phyloP scores from a whole-genome alignment of 2,113 vertebrate species.

The Sorex araneus region DNA sequence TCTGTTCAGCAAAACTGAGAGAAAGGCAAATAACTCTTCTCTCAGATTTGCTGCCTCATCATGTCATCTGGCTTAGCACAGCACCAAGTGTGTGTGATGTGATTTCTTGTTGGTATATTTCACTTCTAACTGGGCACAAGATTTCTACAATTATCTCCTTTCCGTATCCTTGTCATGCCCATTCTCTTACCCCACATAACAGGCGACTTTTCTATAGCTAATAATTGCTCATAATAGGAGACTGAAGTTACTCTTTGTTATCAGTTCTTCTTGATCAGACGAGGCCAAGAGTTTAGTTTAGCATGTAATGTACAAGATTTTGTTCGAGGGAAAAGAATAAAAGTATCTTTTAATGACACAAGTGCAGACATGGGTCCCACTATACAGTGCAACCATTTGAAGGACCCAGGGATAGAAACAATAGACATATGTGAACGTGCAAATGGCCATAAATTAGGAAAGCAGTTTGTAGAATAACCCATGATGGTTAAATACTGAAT shows the following conservation, averaged over 20 bases:
- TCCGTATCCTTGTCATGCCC: not conserved
- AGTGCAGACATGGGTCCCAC: not conserved
- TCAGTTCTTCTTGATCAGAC: not conserved
- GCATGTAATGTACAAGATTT: not conserved
- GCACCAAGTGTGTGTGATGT: not conserved
- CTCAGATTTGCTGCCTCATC: not conserved
- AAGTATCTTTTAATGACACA: not conserved
- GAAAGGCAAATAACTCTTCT: not conserved
- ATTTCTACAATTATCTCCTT: not conserved
- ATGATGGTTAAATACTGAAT: not conserved
- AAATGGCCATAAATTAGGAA: not conserved
- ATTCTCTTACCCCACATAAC: not conserved
- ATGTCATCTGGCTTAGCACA: not conserved
- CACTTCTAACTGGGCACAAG: not conserved
- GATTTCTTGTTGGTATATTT: not conserved
- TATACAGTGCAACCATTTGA: not conserved
- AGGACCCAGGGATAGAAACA: not conserved
- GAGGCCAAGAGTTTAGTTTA: not conserved
- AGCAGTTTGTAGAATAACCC: not conserved
- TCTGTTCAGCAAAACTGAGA: rapidly evolving
- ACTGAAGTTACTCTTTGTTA: not conserved
- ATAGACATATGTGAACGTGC: not conserved
- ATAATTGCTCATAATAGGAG: not conserved
- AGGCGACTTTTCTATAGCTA: not conserved
- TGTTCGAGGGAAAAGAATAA: not conserved